These are phyloP conservation scores for Ceratitis capitata DNA, from an alignment of 1,140 invertebrate species.

Conservation along the genomic window DNA sequence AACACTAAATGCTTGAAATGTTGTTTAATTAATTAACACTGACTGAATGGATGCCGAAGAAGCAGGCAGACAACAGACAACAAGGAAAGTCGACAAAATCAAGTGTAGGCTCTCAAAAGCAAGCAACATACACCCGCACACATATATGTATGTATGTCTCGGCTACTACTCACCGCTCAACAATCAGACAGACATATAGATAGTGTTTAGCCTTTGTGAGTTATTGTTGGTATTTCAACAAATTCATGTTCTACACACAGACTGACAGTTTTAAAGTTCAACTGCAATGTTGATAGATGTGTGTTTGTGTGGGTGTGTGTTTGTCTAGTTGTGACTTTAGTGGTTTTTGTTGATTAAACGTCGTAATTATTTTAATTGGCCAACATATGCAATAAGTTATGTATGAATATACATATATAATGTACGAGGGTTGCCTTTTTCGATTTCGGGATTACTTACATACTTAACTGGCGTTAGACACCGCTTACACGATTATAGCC, in stretches of 20 bases:
- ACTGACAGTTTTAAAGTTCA: background rate
- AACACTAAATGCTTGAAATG: background rate
- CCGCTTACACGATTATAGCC: too few species aligned
- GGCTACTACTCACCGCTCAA: background rate
- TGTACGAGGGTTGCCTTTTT: background rate
- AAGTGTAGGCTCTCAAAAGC: background rate
- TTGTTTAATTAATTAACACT: slow-evolving; percentile 37
- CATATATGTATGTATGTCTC: background rate
- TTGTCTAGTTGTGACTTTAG: background rate
- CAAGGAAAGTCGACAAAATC: background rate
- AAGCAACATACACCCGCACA: background rate
- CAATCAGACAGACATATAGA: background rate
- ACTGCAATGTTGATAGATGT: background rate
- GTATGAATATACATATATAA: background rate
- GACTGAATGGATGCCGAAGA: background rate
- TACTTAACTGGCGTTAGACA: too few species aligned
- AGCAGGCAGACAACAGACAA: background rate
- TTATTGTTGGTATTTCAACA: background rate
- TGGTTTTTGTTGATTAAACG: slow-evolving; percentile 16
- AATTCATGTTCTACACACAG: background rate
- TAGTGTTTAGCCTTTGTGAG: background rate
- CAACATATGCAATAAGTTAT: background rate
- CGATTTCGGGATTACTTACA: too few species aligned
- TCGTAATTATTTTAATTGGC: slow-evolving; percentile 13
- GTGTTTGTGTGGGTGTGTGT: background rate